These are phyloP conservation scores for Pangasius djambal DNA, from an alignment of 2,797 vertebrate genomes.

Conservation along the genomic window DNA sequence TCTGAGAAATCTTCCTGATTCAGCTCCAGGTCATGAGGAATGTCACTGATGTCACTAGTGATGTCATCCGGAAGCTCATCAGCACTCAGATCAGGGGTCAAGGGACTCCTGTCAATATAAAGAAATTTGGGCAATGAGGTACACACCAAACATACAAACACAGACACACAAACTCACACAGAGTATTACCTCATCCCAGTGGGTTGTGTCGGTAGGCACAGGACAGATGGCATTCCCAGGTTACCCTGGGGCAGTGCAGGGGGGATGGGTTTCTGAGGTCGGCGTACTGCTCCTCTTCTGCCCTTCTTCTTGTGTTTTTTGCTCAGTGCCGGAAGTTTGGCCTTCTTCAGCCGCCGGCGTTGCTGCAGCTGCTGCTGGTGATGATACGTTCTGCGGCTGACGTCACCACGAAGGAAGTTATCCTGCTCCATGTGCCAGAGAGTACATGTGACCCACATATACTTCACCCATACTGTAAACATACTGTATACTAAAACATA, in stretches of 20 bases:
- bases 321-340: conserved; percentile 96
- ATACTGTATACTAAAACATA: neutral
- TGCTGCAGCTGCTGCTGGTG: conserved; percentile 90
- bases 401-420: conserved; percentile 96
- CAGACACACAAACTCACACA: conserved; percentile 22
- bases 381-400: conserved; percentile 92
- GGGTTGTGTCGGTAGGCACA: conserved; percentile 87
- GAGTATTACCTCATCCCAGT: conserved; percentile 88
- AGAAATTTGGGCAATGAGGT: neutral
- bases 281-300: conserved; percentile 83
- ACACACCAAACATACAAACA: neutral
- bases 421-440: conserved; percentile 77
- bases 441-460: neutral
- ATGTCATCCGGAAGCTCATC: conserved; percentile 98
- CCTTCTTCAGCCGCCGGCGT: conserved; percentile 98
- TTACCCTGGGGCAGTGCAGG: conserved; percentile 96
- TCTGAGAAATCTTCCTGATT: conserved; percentile 99
- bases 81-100: conserved; percentile 94
- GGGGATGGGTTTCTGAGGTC: conserved; percentile 98
- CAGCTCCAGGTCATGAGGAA: conserved; percentile 97
- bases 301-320: conserved; percentile 99
- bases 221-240: conserved; percentile 93
- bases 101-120: conserved; percentile 82
- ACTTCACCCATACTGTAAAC: neutral
- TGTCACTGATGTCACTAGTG: conserved; percentile 98